These are phyloP conservation scores for Nyctibius bracteatus DNA, from an alignment of 2,113 vertebrate species.

Conservation along the genomic window DNA sequence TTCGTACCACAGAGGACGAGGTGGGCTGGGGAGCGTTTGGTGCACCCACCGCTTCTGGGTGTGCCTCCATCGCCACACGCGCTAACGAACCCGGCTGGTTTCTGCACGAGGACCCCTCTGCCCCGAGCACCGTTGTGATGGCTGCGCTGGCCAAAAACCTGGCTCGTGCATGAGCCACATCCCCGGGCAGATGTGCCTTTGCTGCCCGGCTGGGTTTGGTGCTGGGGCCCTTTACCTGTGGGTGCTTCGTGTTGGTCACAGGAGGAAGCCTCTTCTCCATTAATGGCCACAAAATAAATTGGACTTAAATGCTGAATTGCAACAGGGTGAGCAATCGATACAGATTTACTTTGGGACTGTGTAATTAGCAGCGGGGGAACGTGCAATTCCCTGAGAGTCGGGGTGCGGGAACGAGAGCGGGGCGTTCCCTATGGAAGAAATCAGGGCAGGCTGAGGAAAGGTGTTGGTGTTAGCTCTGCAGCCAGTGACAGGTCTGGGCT, in stretches of 20 bases:
- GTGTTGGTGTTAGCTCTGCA: neutral
- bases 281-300: slow-evolving; percentile 14
- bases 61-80: fast-evolving
- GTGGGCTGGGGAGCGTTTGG: neutral
- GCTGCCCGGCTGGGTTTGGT: neutral
- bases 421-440: neutral
- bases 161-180: fast-evolving
- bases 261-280: neutral
- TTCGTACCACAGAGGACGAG: fast-evolving
- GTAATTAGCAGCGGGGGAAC: neutral
- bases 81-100: fast-evolving
- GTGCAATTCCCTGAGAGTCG: neutral
- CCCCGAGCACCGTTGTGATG: fast-evolving
- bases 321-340: neutral
- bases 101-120: too few relatives aligned
- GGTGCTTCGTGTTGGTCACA: neutral
- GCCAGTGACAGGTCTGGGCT: neutral
- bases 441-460: neutral
- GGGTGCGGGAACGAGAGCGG: neutral
- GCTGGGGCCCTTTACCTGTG: neutral
- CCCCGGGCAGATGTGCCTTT: neutral
- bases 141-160: neutral
- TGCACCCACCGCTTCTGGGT: neutral
- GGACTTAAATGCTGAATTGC: neutral
- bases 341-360: neutral